Conservation (phyloP, 1,140 invertebrate species). For the Caerostris darwini region DNA sequence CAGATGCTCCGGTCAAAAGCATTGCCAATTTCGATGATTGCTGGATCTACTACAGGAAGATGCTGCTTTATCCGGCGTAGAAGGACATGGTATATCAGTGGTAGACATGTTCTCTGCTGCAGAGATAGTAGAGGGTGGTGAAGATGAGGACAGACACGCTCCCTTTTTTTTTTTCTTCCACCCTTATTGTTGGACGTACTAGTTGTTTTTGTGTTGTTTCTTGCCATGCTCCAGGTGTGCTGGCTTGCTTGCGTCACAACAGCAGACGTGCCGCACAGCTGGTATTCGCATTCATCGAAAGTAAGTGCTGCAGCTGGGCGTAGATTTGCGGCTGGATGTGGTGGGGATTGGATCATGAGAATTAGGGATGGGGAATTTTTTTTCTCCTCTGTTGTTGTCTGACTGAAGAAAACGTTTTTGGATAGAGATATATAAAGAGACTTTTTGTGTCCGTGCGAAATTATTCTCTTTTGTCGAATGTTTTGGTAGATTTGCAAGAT, state of each 20-base stretch:
- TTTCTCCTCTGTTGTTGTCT: background rate
- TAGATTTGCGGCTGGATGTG: conserved; percentile 5
- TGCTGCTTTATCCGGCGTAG: background rate
- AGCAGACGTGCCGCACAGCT: conserved; percentile 43
- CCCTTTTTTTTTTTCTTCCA: background rate
- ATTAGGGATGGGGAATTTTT: background rate
- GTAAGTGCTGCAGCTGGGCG: background rate
- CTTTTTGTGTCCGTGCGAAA: background rate
- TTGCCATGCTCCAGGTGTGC: conserved; percentile 28
- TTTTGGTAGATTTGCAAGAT: too few species aligned
- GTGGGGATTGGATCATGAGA: background rate
- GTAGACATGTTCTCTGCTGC: background rate
- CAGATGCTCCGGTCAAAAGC: conserved; percentile 61
- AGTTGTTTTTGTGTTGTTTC: background rate
- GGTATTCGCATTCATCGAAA: conserved; percentile 54
- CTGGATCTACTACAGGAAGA: background rate
- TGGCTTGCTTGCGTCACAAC: background rate
- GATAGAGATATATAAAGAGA: background rate
- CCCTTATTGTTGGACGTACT: background rate
- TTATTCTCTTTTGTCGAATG: too few species aligned
- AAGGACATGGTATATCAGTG: background rate
- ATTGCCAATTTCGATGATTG: conserved; percentile 25
- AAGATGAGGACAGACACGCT: background rate
- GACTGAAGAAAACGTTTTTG: too few species aligned
- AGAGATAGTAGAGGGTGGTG: background rate